Conservation (phyloP, 1,140 invertebrate genomes). For the Lutraria rhynchaena region DNA sequence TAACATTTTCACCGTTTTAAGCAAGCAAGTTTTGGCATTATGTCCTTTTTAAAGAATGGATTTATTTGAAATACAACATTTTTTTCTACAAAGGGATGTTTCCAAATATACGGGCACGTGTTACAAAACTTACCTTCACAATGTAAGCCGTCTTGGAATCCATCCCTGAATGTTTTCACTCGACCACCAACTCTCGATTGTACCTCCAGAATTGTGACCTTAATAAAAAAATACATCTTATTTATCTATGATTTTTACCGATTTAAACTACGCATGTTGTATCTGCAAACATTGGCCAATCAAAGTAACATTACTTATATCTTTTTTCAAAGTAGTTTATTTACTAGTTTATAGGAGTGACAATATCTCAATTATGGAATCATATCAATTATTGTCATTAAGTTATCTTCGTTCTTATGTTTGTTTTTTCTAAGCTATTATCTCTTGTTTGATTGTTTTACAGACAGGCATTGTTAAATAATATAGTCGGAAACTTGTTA, state of each 20-base stretch:
- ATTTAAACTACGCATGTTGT: neutral
- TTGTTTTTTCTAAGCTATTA: too few species aligned
- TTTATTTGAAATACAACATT: neutral
- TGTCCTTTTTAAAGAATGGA: neutral
- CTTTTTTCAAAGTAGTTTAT: neutral
- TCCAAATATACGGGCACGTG: too few species aligned
- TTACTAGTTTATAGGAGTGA: neutral
- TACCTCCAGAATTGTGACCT: slow-evolving; percentile 43
- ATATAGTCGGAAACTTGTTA: too few species aligned
- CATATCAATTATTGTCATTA: too few species aligned
- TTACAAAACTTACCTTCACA: slow-evolving; percentile 21
- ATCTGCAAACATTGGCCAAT: too few species aligned
- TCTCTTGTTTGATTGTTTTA: too few species aligned
- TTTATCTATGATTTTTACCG: neutral
- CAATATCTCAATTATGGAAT: too few species aligned
- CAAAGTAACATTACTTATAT: too few species aligned
- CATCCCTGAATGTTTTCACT: slow-evolving; percentile 37
- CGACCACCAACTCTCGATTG: slow-evolving; percentile 25
- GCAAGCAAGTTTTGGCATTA: neutral
- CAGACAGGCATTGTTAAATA: too few species aligned
- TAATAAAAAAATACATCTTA: neutral
- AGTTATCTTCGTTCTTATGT: too few species aligned
- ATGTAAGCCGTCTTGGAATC: slow-evolving; percentile 20
- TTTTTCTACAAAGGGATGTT: neutral
- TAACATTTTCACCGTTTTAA: neutral